phyloP scores from a whole-genome alignment of 2,113 vertebrate genomes.

The Macroglossus sobrinus region DNA sequence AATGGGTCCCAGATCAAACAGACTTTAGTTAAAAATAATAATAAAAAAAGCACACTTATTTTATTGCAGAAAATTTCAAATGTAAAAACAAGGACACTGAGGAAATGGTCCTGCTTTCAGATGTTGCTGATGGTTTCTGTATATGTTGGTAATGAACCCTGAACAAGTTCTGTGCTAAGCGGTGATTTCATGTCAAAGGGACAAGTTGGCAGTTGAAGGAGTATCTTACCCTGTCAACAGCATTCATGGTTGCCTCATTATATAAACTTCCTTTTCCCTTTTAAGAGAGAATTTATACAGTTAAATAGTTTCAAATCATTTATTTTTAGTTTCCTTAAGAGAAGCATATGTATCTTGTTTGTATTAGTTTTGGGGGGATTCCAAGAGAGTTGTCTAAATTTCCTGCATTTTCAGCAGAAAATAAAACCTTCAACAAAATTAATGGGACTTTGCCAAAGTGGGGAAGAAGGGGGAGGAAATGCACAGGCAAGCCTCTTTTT shows the following conservation, averaged over 20 bases:
- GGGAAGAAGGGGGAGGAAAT: neutral
- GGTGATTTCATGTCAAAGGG: neutral
- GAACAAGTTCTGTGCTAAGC: conserved; percentile 20
- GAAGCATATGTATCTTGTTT: conserved; percentile 83
- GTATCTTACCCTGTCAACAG: conserved; percentile 67
- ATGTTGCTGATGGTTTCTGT: neutral
- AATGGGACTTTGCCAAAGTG: conserved; percentile 67
- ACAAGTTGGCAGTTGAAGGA: conserved; percentile 31
- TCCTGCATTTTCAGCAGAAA: conserved; percentile 85
- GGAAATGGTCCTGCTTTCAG: neutral
- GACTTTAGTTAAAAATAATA: neutral
- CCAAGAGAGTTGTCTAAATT: conserved; percentile 82
- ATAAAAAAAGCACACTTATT: neutral
- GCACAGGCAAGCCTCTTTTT: conserved; percentile 37
- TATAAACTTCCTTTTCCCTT: conserved; percentile 78
- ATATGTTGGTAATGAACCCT: neutral
- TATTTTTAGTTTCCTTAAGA: conserved; percentile 82
- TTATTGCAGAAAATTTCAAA: neutral
- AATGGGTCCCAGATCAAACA: neutral
- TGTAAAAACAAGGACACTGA: neutral
- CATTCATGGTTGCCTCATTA: conserved; percentile 63
- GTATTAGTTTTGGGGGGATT: conserved; percentile 83
- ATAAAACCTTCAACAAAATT: conserved; percentile 82
- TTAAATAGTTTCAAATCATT: conserved; percentile 79
- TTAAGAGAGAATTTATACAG: conserved; percentile 75